Evolutionary conservation across 1,140 invertebrate species (phyloP).

Genomic region (Cryptotermes secundus): DNA sequence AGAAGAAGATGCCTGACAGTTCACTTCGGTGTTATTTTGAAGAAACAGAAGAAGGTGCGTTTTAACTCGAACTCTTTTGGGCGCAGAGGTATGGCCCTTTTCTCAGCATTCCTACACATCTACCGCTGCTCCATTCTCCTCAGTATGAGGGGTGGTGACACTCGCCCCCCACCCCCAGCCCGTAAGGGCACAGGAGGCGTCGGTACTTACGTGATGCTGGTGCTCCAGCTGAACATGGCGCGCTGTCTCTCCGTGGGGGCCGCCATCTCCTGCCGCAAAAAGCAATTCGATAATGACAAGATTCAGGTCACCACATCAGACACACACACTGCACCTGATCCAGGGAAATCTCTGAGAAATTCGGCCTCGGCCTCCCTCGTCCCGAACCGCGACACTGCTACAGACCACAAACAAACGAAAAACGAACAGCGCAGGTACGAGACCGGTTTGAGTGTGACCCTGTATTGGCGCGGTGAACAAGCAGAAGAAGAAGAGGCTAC

Average conservation of each 20-base stretch:
- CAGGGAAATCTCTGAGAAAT: neutral
- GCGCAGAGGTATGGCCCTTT: no score
- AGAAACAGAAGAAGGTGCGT: no score
- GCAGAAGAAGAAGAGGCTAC: neutral
- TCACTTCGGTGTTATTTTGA: no score
- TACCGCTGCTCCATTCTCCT: no score
- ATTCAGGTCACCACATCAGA: neutral
- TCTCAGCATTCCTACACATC: no score
- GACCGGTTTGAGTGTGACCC: neutral
- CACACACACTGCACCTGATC: neutral
- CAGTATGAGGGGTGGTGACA: no score
- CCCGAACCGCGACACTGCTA: neutral
- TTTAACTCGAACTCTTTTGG: no score
- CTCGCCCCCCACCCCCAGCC: no score
- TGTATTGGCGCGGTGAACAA: neutral
- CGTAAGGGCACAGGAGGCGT: no score
- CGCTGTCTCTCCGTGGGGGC: constrained; percentile 23
- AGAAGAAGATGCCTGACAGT: no score
- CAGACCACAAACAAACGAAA: neutral
- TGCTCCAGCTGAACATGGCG: constrained; percentile 27
- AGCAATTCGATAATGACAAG: neutral
- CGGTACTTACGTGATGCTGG: neutral
- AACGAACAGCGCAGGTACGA: neutral
- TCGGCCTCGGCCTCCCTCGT: no score
- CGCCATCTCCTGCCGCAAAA: neutral